phyloP scores from a whole-genome alignment of 2,888 invertebrate genomes.

The Patella depressa region DNA sequence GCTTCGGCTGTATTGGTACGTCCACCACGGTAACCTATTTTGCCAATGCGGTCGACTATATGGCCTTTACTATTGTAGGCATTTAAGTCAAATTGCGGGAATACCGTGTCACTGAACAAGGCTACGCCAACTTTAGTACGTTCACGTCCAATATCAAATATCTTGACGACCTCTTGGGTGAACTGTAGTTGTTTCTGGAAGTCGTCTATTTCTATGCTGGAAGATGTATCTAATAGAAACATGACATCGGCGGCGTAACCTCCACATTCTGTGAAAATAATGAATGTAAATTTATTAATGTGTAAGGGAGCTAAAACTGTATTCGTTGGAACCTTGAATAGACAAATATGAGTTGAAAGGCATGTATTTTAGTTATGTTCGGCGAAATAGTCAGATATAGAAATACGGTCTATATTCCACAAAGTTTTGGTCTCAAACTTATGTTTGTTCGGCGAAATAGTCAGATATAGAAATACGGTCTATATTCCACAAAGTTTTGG shows the following conservation, averaged over 20 bases:
- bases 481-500: too few species aligned
- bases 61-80: conserved; percentile 23
- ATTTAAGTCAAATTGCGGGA: conserved; percentile 35
- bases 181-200: conserved; percentile 42
- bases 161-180: conserved; percentile 38
- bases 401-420: too few species aligned
- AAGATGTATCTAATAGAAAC: conserved; percentile 35
- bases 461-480: too few species aligned
- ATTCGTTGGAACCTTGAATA: too few species aligned
- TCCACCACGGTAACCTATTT: conserved; percentile 21
- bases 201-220: conserved; percentile 39
- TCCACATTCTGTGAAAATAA: conserved; percentile 24
- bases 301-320: too few species aligned
- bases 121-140: conserved; percentile 39
- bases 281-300: too few species aligned
- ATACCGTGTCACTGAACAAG: conserved; percentile 30
- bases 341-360: too few species aligned
- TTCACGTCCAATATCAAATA: conserved; percentile 36
- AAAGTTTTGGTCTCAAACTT: too few species aligned
- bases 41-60: neutral
- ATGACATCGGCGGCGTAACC: conserved; percentile 33
- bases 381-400: too few species aligned
- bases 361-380: too few species aligned
- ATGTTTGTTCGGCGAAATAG: too few species aligned
- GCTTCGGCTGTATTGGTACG: conserved; percentile 44